Percentiles rank a stretch among this genome's conserved stretches.
phyloP scores from a whole-genome alignment of 2,797 vertebrate species.

The Calcarius lapponicus region DNA sequence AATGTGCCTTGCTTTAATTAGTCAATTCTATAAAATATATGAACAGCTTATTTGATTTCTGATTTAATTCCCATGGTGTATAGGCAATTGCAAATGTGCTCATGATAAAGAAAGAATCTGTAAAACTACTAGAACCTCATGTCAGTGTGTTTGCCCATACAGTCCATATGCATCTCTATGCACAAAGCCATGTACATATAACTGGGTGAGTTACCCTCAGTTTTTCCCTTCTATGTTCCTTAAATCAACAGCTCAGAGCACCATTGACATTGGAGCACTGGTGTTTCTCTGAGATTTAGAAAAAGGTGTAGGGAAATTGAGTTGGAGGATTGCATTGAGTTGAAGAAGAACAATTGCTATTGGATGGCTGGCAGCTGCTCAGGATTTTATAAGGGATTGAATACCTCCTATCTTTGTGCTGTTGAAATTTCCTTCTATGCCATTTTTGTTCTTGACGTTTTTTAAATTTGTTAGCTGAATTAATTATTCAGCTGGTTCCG shows the following conservation, averaged over 20 bases:
- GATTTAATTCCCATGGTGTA: background rate
- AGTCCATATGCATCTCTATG: background rate
- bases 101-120: background rate
- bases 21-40: background rate
- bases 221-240: background rate
- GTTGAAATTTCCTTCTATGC: background rate
- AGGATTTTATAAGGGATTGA: background rate
- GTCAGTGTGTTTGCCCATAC: fast-evolving
- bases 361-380: background rate
- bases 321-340: background rate
- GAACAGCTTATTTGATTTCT: background rate
- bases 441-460: background rate
- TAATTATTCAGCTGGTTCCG: background rate
- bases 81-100: background rate
- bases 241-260: background rate
- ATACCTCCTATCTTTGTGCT: background rate
- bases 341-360: background rate
- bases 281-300: background rate
- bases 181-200: background rate
- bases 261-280: background rate
- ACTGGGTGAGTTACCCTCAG: background rate
- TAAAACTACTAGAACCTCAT: background rate
- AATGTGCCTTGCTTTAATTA: background rate
- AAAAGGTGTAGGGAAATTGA: background rate
- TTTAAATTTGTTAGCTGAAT: background rate